Evolutionary conservation across 2,113 vertebrate genomes (phyloP).

Genomic region (Oplegnathus fasciatus): DNA sequence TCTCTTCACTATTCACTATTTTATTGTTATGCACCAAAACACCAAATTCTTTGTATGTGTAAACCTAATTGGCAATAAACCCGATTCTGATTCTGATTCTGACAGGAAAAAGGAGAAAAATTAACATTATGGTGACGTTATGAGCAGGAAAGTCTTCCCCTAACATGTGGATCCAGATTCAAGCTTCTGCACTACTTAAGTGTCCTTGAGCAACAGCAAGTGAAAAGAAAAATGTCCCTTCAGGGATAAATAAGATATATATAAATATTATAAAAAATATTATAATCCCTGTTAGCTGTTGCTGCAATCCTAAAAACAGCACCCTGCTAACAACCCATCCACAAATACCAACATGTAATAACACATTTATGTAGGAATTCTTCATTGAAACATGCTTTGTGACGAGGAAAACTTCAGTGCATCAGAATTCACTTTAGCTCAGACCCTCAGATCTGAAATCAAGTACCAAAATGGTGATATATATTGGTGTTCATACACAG

Average conservation of each 20-base stretch:
- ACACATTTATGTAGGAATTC: neutral
- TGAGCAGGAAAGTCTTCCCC: neutral
- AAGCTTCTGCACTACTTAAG: too few species aligned
- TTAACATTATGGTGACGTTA: neutral
- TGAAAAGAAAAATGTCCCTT: neutral
- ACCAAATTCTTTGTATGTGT: too few species aligned
- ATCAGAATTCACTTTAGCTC: neutral
- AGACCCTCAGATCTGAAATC: neutral
- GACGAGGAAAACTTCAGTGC: neutral
- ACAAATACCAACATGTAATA: neutral
- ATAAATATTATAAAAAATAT: too few species aligned
- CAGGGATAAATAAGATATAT: neutral
- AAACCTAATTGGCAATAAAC: too few species aligned
- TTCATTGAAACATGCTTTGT: neutral
- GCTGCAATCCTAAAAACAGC: neutral
- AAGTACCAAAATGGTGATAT: neutral
- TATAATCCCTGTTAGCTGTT: neutral
- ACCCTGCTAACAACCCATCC: neutral
- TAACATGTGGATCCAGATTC: neutral
- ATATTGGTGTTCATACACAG: too few species aligned
- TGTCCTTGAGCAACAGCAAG: too few species aligned
- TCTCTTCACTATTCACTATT: too few species aligned
- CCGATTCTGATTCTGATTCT: too few species aligned
- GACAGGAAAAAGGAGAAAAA: neutral
- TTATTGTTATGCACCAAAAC: too few species aligned